Percentiles rank a stretch among this genome's conserved stretches.
phyloP scores from a whole-genome alignment of 2,888 invertebrate genomes.

The Diachrysia chrysitis region DNA sequence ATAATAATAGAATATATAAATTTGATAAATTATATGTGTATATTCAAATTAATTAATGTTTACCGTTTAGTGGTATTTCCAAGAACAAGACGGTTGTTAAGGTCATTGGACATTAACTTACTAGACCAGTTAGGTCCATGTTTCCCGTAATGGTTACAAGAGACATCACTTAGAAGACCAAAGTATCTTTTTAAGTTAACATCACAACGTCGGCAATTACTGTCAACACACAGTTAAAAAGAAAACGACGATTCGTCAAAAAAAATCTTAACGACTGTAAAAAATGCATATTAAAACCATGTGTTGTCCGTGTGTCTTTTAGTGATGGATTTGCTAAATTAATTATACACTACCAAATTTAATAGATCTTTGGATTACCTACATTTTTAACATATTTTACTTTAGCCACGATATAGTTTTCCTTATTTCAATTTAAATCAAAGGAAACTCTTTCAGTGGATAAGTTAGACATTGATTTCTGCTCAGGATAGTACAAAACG shows the following conservation, averaged over 20 bases:
- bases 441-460: neutral
- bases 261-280: conserved; percentile 19
- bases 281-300: conserved; percentile 15
- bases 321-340: conserved; percentile 11
- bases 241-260: conserved; percentile 50
- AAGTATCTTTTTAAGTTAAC: conserved; percentile 53
- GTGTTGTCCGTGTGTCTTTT: conserved; percentile 23
- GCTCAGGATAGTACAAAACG: neutral
- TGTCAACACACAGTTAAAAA: conserved; percentile 37
- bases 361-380: neutral
- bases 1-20: no score
- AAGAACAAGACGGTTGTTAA: conserved; percentile 57
- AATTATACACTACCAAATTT: conserved; percentile 14
- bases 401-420: neutral
- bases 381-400: neutral
- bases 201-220: conserved; percentile 46
- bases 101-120: conserved; percentile 55
- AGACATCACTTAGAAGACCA: conserved; percentile 68
- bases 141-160: conserved; percentile 65
- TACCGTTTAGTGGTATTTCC: conserved; percentile 51
- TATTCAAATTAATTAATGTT: conserved; percentile 8
- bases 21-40: no score
- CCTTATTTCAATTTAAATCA: no score
- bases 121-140: conserved; percentile 60
- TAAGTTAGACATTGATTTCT: neutral